Conservation (phyloP, 1,140 invertebrate species). For the Aethina tumida region DNA sequence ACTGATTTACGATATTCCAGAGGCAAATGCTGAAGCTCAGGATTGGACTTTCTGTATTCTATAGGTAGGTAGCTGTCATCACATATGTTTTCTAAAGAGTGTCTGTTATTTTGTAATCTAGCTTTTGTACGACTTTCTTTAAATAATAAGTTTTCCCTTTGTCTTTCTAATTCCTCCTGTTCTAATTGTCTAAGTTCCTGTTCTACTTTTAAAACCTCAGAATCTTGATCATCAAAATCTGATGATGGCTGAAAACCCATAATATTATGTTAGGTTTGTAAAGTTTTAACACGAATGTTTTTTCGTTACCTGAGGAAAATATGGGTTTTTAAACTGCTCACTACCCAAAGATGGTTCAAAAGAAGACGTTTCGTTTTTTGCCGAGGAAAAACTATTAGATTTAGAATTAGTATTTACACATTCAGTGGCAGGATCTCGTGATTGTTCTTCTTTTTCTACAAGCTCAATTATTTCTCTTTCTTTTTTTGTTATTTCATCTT, state of each 20-base stretch:
- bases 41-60: conserved; percentile 59
- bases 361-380: conserved; percentile 6
- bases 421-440: conserved; percentile 16
- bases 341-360: conserved; percentile 24
- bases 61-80: conserved; percentile 25
- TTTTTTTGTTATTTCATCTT: conserved; percentile 61
- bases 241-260: conserved; percentile 14
- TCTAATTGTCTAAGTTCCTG: conserved; percentile 63
- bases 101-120: conserved; percentile 41
- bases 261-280: conserved; percentile 1
- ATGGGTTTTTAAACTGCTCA: conserved; percentile 27
- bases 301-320: conserved; percentile 28
- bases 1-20: conserved; percentile 22
- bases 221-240: conserved; percentile 29
- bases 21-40: conserved; percentile 41
- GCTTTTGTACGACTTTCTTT: conserved; percentile 46
- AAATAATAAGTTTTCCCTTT: conserved; percentile 56
- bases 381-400: background rate
- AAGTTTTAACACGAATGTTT: conserved; percentile 1
- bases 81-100: conserved; percentile 51
- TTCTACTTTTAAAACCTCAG: conserved; percentile 67
- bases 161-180: conserved; percentile 64
- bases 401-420: conserved; percentile 7
- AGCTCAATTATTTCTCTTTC: conserved; percentile 62
- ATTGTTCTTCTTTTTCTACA: conserved; percentile 54